Percentiles rank a stretch among this genome's conserved stretches.
These are phyloP conservation scores for Falco rusticolus DNA, from an alignment of 2,797 vertebrate genomes.

Conservation along the genomic window DNA sequence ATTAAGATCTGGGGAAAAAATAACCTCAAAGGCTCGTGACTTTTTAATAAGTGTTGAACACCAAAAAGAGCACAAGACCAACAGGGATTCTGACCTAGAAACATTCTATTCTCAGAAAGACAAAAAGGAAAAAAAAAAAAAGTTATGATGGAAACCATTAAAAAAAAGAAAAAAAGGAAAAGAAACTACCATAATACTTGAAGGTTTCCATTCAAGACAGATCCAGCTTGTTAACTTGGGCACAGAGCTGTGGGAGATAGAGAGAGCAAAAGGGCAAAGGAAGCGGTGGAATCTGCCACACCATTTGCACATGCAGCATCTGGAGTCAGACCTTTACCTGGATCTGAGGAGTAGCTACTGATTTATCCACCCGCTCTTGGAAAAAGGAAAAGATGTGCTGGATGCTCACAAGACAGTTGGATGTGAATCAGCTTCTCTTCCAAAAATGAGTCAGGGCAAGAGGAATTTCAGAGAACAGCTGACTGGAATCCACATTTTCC, in stretches of 20 bases:
- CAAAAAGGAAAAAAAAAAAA: background rate
- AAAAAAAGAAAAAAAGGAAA: background rate
- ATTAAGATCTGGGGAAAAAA: slow-evolving; percentile 32
- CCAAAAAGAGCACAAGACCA: background rate
- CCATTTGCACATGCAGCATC: background rate
- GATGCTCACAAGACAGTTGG: background rate
- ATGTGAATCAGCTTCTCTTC: background rate
- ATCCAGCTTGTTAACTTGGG: background rate
- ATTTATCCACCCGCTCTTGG: background rate
- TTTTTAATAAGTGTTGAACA: slow-evolving; percentile 21
- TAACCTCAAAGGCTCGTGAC: slow-evolving; percentile 7
- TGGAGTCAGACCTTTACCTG: background rate
- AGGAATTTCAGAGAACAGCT: slow-evolving; percentile 30
- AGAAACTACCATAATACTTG: background rate
- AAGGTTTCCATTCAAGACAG: background rate
- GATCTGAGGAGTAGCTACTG: background rate
- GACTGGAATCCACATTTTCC: background rate
- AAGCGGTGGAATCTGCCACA: background rate
- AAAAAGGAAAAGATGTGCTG: background rate
- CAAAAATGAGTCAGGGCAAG: slow-evolving; percentile 12
- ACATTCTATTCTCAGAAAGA: slow-evolving; percentile 10
- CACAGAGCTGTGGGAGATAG: background rate
- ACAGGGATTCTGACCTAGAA: slow-evolving; percentile 54
- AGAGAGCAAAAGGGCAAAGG: background rate
- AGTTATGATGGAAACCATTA: background rate